Conservation (phyloP, 2,797 vertebrate genomes). For the Myotis vivesi region DNA sequence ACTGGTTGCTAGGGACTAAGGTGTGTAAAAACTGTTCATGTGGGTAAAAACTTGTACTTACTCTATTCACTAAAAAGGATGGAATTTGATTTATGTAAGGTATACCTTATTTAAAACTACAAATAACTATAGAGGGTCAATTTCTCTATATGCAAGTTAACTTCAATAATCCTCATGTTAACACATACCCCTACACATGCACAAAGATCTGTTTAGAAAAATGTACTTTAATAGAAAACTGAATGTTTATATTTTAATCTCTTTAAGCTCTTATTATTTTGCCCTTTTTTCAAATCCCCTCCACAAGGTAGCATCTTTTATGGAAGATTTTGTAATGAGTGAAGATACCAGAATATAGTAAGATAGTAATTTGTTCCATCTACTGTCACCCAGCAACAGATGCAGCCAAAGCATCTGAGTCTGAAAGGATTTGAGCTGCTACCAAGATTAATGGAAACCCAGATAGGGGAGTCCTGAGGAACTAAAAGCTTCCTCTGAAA, state of each 20-base stretch:
- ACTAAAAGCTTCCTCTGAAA: constrained; percentile 64
- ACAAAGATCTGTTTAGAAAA: constrained; percentile 36
- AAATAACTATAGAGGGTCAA: neutral
- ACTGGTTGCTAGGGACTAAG: neutral
- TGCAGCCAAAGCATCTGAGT: constrained; percentile 53
- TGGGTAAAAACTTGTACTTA: neutral
- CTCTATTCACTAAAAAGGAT: neutral
- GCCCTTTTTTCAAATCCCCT: constrained; percentile 22
- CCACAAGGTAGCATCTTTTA: constrained; percentile 54
- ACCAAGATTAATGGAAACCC: constrained; percentile 66
- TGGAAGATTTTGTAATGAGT: constrained; percentile 38
- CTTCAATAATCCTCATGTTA: neutral
- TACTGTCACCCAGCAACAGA: constrained; percentile 24
- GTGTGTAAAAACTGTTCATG: neutral
- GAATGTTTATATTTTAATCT: neutral
- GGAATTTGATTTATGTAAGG: neutral
- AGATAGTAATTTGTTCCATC: constrained; percentile 67
- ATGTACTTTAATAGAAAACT: neutral
- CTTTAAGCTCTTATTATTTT: constrained; percentile 23
- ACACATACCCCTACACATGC: neutral
- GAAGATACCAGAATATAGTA: constrained; percentile 55
- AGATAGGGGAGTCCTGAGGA: constrained; percentile 62
- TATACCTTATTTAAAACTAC: neutral
- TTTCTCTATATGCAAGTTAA: neutral
- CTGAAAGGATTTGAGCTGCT: constrained; percentile 67